phyloP scores from a whole-genome alignment of 1,140 invertebrate species.

The Zaprionus taronus region DNA sequence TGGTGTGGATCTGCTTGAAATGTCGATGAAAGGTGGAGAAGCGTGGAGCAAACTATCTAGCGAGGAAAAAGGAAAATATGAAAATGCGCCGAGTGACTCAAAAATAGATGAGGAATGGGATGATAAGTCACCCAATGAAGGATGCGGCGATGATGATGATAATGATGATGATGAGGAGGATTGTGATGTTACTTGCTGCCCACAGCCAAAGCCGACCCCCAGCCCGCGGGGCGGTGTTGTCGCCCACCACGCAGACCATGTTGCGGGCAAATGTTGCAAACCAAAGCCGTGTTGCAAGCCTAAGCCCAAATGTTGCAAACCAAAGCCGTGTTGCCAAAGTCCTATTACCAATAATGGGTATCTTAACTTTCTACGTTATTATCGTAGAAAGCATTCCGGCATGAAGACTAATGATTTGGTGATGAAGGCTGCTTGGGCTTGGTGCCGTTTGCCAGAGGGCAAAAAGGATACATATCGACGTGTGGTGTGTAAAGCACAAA shows the following conservation, averaged over 20 bases:
- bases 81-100: background rate
- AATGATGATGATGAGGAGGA: background rate
- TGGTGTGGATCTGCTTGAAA: background rate
- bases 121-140: background rate
- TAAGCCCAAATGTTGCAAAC: background rate
- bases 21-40: background rate
- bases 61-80: background rate
- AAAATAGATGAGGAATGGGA: no score
- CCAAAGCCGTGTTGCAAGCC: background rate
- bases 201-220: background rate
- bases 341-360: slow-evolving; percentile 14
- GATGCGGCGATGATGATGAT: background rate
- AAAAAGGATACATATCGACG: slow-evolving; percentile 18
- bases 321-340: background rate
- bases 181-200: background rate
- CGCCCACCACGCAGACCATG: background rate
- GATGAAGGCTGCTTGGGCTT: slow-evolving; percentile 16
- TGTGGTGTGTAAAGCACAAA: background rate
- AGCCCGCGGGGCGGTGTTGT: background rate
- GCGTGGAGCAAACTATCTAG: background rate
- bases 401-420: slow-evolving; percentile 7
- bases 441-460: slow-evolving; percentile 10
- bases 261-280: background rate
- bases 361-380: slow-evolving; percentile 19
- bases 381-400: background rate